phyloP scores from a whole-genome alignment of 1,140 invertebrate species.

The Plutomurus gul region DNA sequence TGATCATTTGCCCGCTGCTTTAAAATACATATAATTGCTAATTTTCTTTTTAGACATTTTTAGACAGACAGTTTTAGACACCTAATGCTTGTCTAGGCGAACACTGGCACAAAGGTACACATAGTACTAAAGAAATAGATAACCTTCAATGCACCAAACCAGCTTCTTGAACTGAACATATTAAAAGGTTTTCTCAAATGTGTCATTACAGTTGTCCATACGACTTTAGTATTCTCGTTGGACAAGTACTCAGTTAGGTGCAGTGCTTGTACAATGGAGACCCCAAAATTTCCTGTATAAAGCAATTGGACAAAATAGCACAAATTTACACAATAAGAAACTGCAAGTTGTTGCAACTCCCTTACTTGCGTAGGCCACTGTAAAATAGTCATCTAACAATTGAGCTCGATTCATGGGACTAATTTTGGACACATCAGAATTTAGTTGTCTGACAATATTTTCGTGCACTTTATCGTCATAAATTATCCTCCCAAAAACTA shows the following conservation, averaged over 20 bases:
- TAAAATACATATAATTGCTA: too few species aligned
- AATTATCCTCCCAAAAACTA: conserved; percentile 78
- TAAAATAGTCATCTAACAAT: conserved; percentile 73
- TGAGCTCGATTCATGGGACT: conserved; percentile 80
- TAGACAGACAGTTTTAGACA: too few species aligned
- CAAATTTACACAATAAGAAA: neutral
- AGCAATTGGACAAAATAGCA: too few species aligned
- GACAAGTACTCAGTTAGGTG: conserved; percentile 66
- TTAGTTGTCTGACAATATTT: conserved; percentile 69
- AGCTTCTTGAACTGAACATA: neutral
- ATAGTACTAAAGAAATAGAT: too few species aligned
- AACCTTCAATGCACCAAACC: too few species aligned
- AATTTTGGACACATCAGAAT: conserved; percentile 65
- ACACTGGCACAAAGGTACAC: too few species aligned
- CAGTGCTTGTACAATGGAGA: conserved; percentile 59
- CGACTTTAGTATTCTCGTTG: conserved; percentile 64
- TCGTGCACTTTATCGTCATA: conserved; percentile 79
- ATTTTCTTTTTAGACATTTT: too few species aligned
- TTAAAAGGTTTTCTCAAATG: conserved; percentile 2
- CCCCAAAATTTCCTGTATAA: too few species aligned
- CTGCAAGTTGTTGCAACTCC: neutral
- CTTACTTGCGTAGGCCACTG: conserved; percentile 11
- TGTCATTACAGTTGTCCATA: conserved; percentile 60
- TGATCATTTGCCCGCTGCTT: too few species aligned
- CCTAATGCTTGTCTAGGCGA: too few species aligned